These are phyloP conservation scores for Pheucticus melanocephalus DNA, from an alignment of 2,113 vertebrate species.

Conservation along the genomic window DNA sequence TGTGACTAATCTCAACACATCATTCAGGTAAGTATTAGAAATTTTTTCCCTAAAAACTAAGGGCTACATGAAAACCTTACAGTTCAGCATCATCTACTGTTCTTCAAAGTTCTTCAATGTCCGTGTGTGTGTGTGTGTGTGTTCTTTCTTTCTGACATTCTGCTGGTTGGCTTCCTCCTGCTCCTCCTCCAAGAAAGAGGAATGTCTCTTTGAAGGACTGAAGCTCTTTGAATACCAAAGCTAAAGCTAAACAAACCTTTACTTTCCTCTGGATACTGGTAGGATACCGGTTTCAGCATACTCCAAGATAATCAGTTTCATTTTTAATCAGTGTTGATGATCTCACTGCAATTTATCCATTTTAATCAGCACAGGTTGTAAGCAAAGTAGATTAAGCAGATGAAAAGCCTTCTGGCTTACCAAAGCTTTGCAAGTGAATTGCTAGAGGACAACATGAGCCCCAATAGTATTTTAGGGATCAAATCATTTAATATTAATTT, in stretches of 20 bases:
- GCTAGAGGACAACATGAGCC: background rate
- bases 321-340: conserved; percentile 43
- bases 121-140: background rate
- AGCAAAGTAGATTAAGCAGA: conserved; percentile 37
- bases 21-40: background rate
- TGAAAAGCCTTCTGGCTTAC: conserved; percentile 32
- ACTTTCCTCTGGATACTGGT: background rate
- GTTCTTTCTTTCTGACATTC: background rate
- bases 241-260: background rate
- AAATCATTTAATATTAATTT: background rate
- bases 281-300: background rate
- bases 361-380: conserved; percentile 36
- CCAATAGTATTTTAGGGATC: background rate
- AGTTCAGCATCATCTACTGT: background rate
- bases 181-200: background rate
- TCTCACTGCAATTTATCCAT: conserved; percentile 14
- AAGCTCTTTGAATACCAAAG: background rate
- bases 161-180: background rate
- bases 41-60: background rate
- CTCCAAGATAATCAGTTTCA: background rate
- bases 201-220: background rate
- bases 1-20: background rate
- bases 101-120: background rate
- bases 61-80: background rate
- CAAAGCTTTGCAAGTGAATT: conserved; percentile 1